Evolutionary conservation across 2,888 invertebrate species (phyloP).

Genomic region (Ditylenchus weischeri): DNA sequence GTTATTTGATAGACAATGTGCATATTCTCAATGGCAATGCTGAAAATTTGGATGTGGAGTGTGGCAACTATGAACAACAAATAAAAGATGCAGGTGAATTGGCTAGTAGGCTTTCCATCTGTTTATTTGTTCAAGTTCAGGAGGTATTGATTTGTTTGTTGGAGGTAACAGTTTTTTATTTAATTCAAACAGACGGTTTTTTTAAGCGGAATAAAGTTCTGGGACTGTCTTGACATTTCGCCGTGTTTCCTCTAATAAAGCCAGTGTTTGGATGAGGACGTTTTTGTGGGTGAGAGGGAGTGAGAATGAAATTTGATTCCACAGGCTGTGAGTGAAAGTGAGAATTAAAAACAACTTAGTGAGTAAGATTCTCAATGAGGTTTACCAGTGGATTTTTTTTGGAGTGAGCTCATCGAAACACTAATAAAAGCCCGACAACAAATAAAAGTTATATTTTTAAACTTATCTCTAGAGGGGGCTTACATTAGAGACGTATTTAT

Average conservation of each 20-base stretch:
- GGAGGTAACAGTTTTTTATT: slow-evolving; percentile 68
- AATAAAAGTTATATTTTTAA: too few relatives aligned
- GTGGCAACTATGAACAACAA: slow-evolving; percentile 77
- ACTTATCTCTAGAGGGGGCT: too few relatives aligned
- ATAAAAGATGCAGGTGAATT: slow-evolving; percentile 69
- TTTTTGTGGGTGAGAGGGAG: not conserved
- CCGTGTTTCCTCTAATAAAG: not conserved
- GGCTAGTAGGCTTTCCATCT: too few relatives aligned
- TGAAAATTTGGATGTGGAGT: slow-evolving; percentile 74
- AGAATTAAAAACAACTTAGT: not conserved
- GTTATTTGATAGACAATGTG: slow-evolving; percentile 67
- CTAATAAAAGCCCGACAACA: too few relatives aligned
- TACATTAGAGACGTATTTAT: too few relatives aligned
- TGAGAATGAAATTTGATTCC: not conserved
- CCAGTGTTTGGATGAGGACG: too few relatives aligned
- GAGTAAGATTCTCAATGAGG: too few relatives aligned
- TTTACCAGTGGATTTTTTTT: not conserved
- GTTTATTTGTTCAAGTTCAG: slow-evolving; percentile 59
- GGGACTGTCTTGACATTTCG: too few relatives aligned
- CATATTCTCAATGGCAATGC: slow-evolving; percentile 93
- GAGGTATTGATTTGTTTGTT: slow-evolving; percentile 90
- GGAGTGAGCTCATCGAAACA: not conserved
- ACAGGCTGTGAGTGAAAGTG: not conserved
- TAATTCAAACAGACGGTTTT: slow-evolving; percentile 14
- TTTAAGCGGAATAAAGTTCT: slow-evolving; percentile 5